phyloP scores from a whole-genome alignment of 2,888 invertebrate genomes.

The Villa cingulata region DNA sequence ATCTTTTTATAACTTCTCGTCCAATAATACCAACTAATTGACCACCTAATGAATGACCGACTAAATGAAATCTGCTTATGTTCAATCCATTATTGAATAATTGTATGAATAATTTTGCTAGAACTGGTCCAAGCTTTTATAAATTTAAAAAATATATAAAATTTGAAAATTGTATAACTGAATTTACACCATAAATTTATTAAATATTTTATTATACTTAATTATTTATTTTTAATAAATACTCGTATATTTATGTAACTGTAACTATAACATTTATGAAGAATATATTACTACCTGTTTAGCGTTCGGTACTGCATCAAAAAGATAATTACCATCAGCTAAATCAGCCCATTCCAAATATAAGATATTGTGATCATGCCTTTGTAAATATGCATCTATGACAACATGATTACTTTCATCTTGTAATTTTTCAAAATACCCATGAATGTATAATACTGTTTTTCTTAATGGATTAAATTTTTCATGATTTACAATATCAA shows the following conservation, averaged over 20 bases:
- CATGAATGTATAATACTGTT: constrained; percentile 45
- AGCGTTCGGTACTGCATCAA: constrained; percentile 31
- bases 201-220: too few species aligned
- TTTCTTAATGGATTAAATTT: constrained; percentile 35
- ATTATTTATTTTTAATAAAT: too few species aligned
- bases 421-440: constrained; percentile 44
- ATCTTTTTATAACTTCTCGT: constrained; percentile 21
- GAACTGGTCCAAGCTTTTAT: constrained; percentile 22
- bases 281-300: constrained; percentile 24
- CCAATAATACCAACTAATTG: constrained; percentile 32
- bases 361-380: constrained; percentile 28
- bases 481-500: constrained; percentile 21
- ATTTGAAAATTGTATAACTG: too few species aligned
- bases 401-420: constrained; percentile 43
- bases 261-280: too few species aligned
- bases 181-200: too few species aligned
- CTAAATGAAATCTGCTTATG: constrained; percentile 27
- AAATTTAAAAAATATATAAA: not conserved
- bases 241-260: too few species aligned
- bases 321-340: constrained; percentile 33
- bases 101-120: constrained; percentile 25
- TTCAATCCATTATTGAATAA: constrained; percentile 29
- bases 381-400: constrained; percentile 29
- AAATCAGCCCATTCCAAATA: constrained; percentile 32
- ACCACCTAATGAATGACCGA: constrained; percentile 33